Base-by-base conservation (phyloP, 2,888 invertebrate species). In the Stenotaenia linearis region DNA sequence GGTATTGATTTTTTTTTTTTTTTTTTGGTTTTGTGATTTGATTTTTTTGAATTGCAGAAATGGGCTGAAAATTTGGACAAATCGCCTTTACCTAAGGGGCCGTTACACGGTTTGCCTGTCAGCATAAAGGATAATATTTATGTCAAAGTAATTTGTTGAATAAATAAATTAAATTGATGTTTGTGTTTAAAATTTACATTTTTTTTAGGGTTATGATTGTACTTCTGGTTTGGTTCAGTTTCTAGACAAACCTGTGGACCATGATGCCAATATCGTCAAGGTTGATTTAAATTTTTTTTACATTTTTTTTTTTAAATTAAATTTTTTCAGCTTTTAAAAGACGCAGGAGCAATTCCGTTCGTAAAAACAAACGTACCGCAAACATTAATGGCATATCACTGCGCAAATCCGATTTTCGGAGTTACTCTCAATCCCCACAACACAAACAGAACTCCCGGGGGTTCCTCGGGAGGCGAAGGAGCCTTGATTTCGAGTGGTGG, bases 261-360 rank as follows among this genome's bases (percentile, higher is more conserved):
- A 75, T 1, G 75, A 75, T 15, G 75, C 32, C 37, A 37, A 18
- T 75, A 74, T 45, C 28, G 56, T 78, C 56, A 35, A 21, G n/a
- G 45, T 76, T 15, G 15, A 50, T 35, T 32, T 21, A 10, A 25
- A 18, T 78, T 50, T 61, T 15, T 23, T 76, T 37, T 75, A 28
- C 6, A n/a, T 76, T 28, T 76, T 28, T 76, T 28, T 32, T 28
- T 15, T 76, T 76, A 6, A 18, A 76, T 21, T 80, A 4, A 45
- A 45, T 7, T 25, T 56, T 56, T 82, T 2, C 79, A 81, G 30
- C 81, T 82, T 12, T 80, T 86, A 9, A 82, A 80, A 23, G 80
- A 83, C 2, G 82, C 85, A 7, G 89, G 89, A 76, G 89, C 88
- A n/a, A 83, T 89, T 40, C 88, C 88, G 0, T 88, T 86, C 84